Evolutionary conservation across 2,797 vertebrate genomes (phyloP).

Genomic region (Rhabdomys pumilio): DNA sequence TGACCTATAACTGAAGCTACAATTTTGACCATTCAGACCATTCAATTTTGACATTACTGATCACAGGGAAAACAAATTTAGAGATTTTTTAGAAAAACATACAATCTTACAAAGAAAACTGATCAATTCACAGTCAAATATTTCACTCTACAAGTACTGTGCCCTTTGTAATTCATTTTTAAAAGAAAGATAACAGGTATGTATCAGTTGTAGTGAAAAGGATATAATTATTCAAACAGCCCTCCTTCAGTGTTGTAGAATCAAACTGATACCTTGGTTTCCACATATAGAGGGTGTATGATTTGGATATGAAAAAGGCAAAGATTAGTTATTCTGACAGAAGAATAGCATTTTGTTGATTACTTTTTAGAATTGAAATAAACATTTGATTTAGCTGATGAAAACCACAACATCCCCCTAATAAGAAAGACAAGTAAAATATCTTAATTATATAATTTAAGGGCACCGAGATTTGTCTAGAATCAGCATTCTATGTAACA

Average conservation of each 20-base stretch:
- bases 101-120: neutral
- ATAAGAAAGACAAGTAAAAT: constrained; percentile 3
- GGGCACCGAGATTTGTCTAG: neutral
- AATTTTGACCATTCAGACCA: constrained; percentile 1
- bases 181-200: neutral
- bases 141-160: constrained; percentile 40
- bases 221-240: neutral
- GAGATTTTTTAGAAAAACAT: neutral
- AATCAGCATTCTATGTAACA: constrained; percentile 12
- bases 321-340: neutral
- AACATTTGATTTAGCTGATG: neutral
- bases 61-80: neutral
- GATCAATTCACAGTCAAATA: constrained; percentile 1
- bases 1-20: neutral
- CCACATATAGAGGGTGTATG: neutral
- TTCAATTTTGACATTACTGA: neutral
- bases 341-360: constrained; percentile 31
- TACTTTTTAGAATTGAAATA: neutral
- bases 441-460: neutral
- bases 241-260: neutral
- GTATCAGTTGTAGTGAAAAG: constrained; percentile 37
- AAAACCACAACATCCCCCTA: neutral
- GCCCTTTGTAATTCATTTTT: constrained; percentile 25
- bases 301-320: constrained; percentile 25
- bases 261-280: constrained; percentile 43